Evolutionary conservation across 2,888 invertebrate genomes (phyloP).

Genomic region (Pseudanteris insignis): DNA sequence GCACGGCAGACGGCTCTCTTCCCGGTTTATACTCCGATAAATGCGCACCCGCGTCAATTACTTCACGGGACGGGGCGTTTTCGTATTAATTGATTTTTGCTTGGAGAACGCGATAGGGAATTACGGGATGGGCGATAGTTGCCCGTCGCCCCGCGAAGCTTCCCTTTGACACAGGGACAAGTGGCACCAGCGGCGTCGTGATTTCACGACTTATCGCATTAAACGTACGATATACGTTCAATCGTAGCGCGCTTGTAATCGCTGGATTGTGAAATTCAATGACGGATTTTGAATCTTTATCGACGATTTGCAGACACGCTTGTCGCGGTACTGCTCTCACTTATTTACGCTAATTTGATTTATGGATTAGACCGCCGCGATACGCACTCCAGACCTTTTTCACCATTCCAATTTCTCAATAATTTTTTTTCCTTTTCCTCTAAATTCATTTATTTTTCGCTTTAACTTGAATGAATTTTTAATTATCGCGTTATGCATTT

Average conservation of each 20-base stretch:
- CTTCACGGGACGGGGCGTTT: constrained; percentile 54
- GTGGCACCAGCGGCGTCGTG: constrained; percentile 29
- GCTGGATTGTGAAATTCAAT: constrained; percentile 29
- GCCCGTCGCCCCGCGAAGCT: constrained; percentile 9
- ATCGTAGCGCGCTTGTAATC: constrained; percentile 33
- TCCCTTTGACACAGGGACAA: constrained; percentile 29
- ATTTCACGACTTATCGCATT: constrained; percentile 43
- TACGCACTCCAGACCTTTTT: too few species aligned
- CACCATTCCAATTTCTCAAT: too few species aligned
- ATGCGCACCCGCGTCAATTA: constrained; percentile 63
- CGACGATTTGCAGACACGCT: constrained; percentile 11
- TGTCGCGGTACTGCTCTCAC: constrained; percentile 1
- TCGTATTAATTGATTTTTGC: constrained; percentile 63
- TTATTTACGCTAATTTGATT: constrained; percentile 4
- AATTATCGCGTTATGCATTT: too few species aligned
- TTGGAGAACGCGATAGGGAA: constrained; percentile 40
- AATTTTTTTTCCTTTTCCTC: neutral
- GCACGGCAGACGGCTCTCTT: constrained; percentile 48
- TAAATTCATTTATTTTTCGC: too few species aligned
- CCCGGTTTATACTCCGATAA: constrained; percentile 61
- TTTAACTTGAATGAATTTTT: too few species aligned
- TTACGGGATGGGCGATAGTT: constrained; percentile 43
- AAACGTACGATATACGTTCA: constrained; percentile 30
- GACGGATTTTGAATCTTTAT: constrained; percentile 22
- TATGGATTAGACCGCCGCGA: too few species aligned